Evolutionary conservation across 2,888 invertebrate genomes (phyloP).

Genomic region (Rapana venosa): DNA sequence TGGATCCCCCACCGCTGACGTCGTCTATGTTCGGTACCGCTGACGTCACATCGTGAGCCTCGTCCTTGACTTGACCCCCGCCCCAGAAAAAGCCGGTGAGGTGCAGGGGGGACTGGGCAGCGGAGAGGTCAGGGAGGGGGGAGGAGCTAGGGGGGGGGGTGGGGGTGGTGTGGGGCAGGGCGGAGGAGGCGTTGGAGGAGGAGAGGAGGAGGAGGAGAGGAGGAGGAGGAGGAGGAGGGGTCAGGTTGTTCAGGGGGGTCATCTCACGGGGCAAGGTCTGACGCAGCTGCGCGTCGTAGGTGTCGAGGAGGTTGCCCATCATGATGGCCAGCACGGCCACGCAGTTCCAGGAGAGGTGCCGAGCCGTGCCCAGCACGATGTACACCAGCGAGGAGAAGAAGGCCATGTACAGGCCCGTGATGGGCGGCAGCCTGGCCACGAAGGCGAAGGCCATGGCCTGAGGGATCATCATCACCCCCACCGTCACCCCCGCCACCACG

Average conservation of each 20-base stretch:
- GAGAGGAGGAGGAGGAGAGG: background rate
- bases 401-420: slow-evolving; percentile 86
- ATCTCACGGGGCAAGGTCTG: background rate
- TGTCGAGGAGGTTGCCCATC: slow-evolving; percentile 50
- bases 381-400: slow-evolving; percentile 93
- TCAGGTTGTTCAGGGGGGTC: background rate
- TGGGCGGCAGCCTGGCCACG: slow-evolving; percentile 78
- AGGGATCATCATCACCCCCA: slow-evolving; percentile 80
- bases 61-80: background rate
- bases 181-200: background rate
- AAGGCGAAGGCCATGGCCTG: slow-evolving; percentile 80
- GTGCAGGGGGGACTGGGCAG: too few species aligned
- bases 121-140: too few species aligned
- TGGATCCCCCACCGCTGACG: background rate
- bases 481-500: slow-evolving; percentile 89
- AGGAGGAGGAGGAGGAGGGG: background rate
- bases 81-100: background rate
- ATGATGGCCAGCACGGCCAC: slow-evolving; percentile 51
- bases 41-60: background rate
- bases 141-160: too few species aligned
- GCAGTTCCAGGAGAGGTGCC: slow-evolving; percentile 88
- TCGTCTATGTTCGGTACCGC: background rate
- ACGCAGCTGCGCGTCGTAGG: slow-evolving; percentile 42
- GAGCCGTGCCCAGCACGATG: slow-evolving; percentile 90
- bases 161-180: background rate